Conservation (phyloP, 1,140 invertebrate genomes). For the Euwallacea similis region DNA sequence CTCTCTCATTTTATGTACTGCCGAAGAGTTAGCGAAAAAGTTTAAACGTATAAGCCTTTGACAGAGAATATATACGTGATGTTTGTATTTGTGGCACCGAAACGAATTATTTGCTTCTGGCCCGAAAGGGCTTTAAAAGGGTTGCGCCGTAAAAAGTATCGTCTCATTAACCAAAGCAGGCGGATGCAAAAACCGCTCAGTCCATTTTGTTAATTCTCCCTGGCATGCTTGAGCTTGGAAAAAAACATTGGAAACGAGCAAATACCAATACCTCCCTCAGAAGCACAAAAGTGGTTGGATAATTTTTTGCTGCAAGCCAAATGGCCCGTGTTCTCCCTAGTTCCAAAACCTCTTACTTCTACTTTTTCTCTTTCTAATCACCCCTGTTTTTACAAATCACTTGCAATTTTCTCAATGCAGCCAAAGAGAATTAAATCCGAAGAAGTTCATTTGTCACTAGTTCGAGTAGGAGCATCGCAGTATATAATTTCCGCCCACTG, state of each 20-base stretch:
- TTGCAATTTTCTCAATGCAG: background rate
- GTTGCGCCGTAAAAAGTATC: background rate
- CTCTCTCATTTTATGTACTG: background rate
- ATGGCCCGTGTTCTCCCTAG: background rate
- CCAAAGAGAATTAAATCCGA: background rate
- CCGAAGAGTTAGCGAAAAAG: background rate
- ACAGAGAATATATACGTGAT: slow-evolving; percentile 1
- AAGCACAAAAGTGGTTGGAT: too few relatives aligned
- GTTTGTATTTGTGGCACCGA: slow-evolving; percentile 2
- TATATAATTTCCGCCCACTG: too few relatives aligned
- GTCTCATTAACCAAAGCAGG: too few relatives aligned
- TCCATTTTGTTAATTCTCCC: too few relatives aligned
- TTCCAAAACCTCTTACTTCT: background rate
- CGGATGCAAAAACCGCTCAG: too few relatives aligned
- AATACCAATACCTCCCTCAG: too few relatives aligned
- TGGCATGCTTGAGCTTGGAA: too few relatives aligned
- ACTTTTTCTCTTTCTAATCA: background rate
- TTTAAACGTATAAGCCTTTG: background rate
- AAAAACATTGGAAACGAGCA: too few relatives aligned
- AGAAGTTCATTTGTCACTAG: background rate
- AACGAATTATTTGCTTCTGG: background rate
- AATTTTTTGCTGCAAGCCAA: too few relatives aligned
- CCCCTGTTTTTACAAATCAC: background rate
- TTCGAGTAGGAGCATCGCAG: too few relatives aligned
- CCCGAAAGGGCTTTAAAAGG: background rate